Conservation (phyloP, 2,797 vertebrate species). For the Crocodylus rhombifer region DNA sequence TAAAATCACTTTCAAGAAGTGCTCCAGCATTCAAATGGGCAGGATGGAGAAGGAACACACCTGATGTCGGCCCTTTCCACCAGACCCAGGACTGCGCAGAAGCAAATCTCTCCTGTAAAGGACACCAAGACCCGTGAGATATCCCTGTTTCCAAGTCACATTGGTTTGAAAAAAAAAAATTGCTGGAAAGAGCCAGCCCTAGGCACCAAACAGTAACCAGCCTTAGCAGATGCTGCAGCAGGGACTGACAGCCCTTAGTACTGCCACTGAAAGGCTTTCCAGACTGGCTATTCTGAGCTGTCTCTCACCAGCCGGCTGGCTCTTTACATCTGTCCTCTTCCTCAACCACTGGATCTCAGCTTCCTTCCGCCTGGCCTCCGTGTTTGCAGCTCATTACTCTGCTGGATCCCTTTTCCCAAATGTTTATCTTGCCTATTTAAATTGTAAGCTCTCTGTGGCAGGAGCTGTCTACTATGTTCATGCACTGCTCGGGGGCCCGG, state of each 20-base stretch:
- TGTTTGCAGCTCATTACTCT: background rate
- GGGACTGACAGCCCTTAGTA: background rate
- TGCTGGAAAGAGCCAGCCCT: background rate
- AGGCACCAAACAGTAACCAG: background rate
- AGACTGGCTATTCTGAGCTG: background rate
- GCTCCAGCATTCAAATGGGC: background rate
- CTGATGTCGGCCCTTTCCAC: too few species aligned
- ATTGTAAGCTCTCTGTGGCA: background rate
- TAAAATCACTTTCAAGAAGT: background rate
- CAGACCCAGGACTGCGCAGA: background rate
- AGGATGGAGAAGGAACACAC: background rate
- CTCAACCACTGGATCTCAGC: background rate
- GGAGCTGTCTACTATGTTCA: background rate
- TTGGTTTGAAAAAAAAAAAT: background rate
- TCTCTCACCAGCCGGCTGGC: background rate
- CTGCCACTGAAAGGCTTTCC: background rate
- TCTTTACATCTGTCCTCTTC: background rate
- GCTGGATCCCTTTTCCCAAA: background rate
- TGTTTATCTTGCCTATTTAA: background rate
- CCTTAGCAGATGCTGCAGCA: rapidly evolving
- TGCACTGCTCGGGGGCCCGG: background rate
- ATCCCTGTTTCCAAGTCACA: background rate
- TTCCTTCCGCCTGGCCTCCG: background rate
- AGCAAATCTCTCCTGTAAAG: background rate
- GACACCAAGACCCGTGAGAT: rapidly evolving